phyloP scores from a whole-genome alignment of 2,113 vertebrate genomes.

The Nestor notabilis region DNA sequence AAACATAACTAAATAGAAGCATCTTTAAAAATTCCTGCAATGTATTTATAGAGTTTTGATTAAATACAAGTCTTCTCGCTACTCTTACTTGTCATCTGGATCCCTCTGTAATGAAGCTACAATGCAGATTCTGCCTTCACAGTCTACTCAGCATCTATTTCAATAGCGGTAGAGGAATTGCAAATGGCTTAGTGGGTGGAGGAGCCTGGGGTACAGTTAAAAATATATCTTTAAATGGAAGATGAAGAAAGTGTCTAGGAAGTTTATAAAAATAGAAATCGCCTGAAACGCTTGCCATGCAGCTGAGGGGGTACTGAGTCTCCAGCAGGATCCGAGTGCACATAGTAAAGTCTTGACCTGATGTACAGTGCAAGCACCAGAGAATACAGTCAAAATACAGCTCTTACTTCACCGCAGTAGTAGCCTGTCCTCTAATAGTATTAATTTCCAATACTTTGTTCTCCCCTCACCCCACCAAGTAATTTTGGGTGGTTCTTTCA shows the following conservation, averaged over 20 bases:
- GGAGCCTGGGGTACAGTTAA: neutral
- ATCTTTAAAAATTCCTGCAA: neutral
- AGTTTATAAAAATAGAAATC: neutral
- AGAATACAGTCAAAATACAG: neutral
- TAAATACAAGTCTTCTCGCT: neutral
- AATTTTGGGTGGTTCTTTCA: neutral
- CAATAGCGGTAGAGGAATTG: neutral
- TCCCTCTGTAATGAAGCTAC: neutral
- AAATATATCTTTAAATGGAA: neutral
- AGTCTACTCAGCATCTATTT: neutral
- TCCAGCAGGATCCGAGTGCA: neutral
- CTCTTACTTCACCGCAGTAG: neutral
- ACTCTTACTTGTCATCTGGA: neutral
- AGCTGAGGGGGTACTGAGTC: neutral
- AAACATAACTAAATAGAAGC: neutral
- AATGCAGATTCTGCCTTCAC: neutral
- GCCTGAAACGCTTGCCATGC: neutral
- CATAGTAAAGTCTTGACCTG: neutral
- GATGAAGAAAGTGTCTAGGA: neutral
- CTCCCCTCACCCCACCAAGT: neutral
- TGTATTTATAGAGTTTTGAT: neutral
- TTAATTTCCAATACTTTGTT: constrained; percentile 16
- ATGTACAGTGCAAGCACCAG: neutral
- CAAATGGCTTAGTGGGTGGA: neutral
- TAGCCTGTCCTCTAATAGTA: neutral